Evolutionary conservation across 2,888 invertebrate species (phyloP).

Genomic region (Apeira syringaria): DNA sequence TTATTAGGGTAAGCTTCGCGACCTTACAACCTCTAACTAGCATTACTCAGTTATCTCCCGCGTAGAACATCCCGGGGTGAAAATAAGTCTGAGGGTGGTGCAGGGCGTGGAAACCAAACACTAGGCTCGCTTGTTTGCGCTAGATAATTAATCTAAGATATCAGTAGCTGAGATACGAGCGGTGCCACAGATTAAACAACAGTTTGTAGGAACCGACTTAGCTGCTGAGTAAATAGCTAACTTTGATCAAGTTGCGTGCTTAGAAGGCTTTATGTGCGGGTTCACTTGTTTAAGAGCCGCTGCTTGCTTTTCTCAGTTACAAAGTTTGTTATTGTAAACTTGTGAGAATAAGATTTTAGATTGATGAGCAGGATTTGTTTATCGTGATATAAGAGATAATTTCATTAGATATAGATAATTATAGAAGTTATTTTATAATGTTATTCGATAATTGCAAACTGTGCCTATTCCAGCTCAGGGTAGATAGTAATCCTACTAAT

Average conservation of each 20-base stretch:
- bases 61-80: constrained; percentile 8
- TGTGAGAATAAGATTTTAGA: not conserved
- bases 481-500: too few species aligned
- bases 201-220: constrained; percentile 5
- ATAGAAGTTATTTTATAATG: too few species aligned
- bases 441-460: too few species aligned
- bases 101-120: constrained; percentile 32
- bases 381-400: too few species aligned
- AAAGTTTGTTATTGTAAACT: constrained; percentile 1
- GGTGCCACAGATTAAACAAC: constrained; percentile 2
- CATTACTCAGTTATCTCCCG: constrained; percentile 1
- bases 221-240: constrained; percentile 10
- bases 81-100: constrained; percentile 1
- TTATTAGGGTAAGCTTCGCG: too few species aligned
- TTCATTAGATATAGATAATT: too few species aligned
- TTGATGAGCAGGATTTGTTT: not conserved
- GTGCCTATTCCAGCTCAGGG: too few species aligned
- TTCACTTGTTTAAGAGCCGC: not conserved
- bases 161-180: constrained; percentile 21
- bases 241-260: constrained; percentile 2
- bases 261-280: not conserved
- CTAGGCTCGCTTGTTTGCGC: constrained; percentile 48
- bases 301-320: not conserved
- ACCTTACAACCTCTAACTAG: not conserved
- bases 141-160: constrained; percentile 54